phyloP scores from a whole-genome alignment of 92 coral and sea anemone species.

The Plumapathes pennacea region DNA sequence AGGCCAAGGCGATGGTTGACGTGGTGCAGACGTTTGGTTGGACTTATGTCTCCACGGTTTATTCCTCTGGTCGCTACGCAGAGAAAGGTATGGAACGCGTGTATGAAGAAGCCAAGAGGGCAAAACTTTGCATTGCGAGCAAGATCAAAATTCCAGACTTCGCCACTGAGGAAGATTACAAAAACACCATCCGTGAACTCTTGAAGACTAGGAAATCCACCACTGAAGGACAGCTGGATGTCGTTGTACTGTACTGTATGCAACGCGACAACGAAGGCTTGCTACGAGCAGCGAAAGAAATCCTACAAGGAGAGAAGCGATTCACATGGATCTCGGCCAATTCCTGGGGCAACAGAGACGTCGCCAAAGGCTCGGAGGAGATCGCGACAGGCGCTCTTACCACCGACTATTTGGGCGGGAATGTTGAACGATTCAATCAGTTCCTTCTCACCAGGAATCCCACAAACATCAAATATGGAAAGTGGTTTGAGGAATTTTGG shows the following conservation, averaged over 20 bases:
- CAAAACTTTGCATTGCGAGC: slow-evolving; percentile 67
- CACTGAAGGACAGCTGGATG: slow-evolving; percentile 15
- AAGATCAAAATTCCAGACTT: slow-evolving; percentile 42
- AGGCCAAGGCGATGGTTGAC: slow-evolving; percentile 84
- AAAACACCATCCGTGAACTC: slow-evolving; percentile 13
- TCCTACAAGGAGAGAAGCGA: slow-evolving; percentile 42
- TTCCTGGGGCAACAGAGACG: slow-evolving; percentile 95
- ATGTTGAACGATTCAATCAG: slow-evolving; percentile 54
- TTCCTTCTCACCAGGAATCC: slow-evolving; percentile 38
- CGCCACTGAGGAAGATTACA: slow-evolving; percentile 36
- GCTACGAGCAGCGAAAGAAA: slow-evolving; percentile 63
- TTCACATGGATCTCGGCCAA: slow-evolving; percentile 93
- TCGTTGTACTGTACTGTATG: slow-evolving; percentile 68
- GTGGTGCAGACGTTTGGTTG: slow-evolving; percentile 67
- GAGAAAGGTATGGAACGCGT: slow-evolving; percentile 68
- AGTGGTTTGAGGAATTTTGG: slow-evolving; percentile 82
- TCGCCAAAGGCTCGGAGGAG: slow-evolving; percentile 57
- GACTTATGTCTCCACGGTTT: slow-evolving; percentile 73
- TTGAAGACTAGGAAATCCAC: not conserved
- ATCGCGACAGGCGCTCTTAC: slow-evolving; percentile 87
- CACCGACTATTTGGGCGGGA: slow-evolving; percentile 68
- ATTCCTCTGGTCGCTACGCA: slow-evolving; percentile 83
- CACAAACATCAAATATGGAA: slow-evolving; percentile 7
- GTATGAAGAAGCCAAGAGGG: slow-evolving; percentile 24
- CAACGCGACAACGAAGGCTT: slow-evolving; percentile 80